phyloP scores from a whole-genome alignment of 2,113 vertebrate species.

The Thunnus thynnus region DNA sequence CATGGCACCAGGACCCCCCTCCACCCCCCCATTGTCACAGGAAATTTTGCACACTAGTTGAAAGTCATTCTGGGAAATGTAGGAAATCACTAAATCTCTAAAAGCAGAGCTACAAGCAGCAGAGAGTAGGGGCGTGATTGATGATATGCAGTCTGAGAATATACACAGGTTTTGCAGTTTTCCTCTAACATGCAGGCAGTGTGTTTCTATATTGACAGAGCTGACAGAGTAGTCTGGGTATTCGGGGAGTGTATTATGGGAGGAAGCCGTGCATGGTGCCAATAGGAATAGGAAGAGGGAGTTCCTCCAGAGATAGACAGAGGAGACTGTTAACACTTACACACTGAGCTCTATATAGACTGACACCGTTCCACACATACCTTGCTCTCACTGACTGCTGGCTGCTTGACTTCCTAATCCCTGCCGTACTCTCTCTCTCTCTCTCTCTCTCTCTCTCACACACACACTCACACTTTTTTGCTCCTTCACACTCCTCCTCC shows the following conservation, averaged over 20 bases:
- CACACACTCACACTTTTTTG: neutral
- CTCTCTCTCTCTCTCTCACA: constrained; percentile 11
- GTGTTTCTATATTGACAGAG: constrained; percentile 26
- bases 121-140: neutral
- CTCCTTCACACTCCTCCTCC: constrained; percentile 6
- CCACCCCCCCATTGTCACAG: too few relatives aligned
- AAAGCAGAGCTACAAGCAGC: neutral
- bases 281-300: constrained; percentile 81
- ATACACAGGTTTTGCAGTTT: neutral
- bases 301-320: constrained; percentile 77
- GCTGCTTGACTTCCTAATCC: constrained; percentile 34
- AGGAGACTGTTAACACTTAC: constrained; percentile 76
- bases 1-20: too few relatives aligned
- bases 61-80: constrained; percentile 23
- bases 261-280: constrained; percentile 75
- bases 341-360: constrained; percentile 77
- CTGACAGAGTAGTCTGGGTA: constrained; percentile 67
- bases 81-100: neutral
- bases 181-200: neutral
- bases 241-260: constrained; percentile 49
- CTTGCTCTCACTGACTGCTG: constrained; percentile 33
- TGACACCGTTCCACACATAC: constrained; percentile 78
- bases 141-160: neutral
- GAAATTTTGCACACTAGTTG: neutral
- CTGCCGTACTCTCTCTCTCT: neutral